Conservation (phyloP, 2,113 vertebrate species). For the Riparia riparia region DNA sequence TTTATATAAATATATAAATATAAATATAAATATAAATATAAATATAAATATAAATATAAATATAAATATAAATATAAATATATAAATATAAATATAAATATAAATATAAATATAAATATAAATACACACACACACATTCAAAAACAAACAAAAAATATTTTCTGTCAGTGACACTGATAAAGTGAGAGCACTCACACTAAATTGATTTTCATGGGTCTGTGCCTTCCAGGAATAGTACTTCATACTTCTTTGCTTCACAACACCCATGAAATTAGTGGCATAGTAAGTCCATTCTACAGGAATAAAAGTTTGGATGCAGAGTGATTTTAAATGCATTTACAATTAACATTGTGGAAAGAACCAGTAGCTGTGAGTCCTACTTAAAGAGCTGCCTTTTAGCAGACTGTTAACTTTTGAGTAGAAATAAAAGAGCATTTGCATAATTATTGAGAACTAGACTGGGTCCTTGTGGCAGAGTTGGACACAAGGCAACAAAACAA, state of each 20-base stretch:
- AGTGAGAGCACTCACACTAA: not conserved
- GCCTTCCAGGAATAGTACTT: conserved; percentile 19
- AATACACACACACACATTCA: no score
- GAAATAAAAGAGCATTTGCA: not conserved
- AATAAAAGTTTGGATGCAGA: not conserved
- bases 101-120: no score
- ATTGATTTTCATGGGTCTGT: conserved; percentile 25
- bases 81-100: not conserved
- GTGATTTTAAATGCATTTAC: conserved; percentile 1
- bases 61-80: no score
- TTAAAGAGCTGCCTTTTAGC: not conserved
- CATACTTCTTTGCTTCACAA: conserved; percentile 11
- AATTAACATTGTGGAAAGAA: not conserved
- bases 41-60: no score
- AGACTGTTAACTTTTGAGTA: not conserved
- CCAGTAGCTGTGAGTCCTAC: not conserved
- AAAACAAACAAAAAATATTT: not conserved
- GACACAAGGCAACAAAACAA: not conserved
- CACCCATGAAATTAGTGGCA: conserved; percentile 30
- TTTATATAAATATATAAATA: not conserved
- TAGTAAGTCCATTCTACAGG: not conserved
- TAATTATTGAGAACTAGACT: not conserved
- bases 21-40: not conserved
- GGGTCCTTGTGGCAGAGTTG: not conserved
- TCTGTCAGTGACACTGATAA: not conserved